phyloP scores from a whole-genome alignment of 2,888 invertebrate genomes.

The Alcis repandata region DNA sequence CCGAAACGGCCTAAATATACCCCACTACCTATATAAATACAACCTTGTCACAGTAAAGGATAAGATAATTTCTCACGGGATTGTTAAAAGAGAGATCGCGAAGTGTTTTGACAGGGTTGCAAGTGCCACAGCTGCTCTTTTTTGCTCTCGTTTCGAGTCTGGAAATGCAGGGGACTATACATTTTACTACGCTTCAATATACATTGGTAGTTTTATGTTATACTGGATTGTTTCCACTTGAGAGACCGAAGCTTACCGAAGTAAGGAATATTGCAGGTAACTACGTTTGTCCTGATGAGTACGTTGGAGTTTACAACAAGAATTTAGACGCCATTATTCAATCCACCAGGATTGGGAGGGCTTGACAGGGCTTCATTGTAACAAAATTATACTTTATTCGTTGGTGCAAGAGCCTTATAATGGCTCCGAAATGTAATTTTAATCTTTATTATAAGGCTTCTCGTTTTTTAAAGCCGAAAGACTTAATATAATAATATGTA shows the following conservation, averaged over 20 bases:
- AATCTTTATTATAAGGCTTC: background rate
- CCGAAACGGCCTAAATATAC: conserved; percentile 79
- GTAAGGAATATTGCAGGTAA: background rate
- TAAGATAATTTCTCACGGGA: conserved; percentile 57
- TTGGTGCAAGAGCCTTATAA: background rate
- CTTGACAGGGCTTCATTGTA: too few relatives aligned
- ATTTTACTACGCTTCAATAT: conserved; percentile 35
- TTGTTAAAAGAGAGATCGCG: conserved; percentile 53
- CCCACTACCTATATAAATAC: conserved; percentile 45
- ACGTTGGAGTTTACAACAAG: too few relatives aligned
- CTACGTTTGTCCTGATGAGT: background rate
- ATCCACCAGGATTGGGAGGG: too few relatives aligned
- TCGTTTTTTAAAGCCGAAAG: conserved; percentile 12
- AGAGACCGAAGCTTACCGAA: conserved; percentile 8
- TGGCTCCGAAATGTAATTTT: background rate
- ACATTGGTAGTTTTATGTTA: conserved; percentile 51
- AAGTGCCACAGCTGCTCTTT: conserved; percentile 73
- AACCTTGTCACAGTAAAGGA: conserved; percentile 69
- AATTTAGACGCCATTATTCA: too few relatives aligned
- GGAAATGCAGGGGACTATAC: conserved; percentile 72
- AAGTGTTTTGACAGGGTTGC: conserved; percentile 73
- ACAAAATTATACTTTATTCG: too few relatives aligned
- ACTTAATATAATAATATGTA: conserved; percentile 19
- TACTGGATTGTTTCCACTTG: conserved; percentile 16
- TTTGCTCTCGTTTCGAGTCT: conserved; percentile 77